Percentiles rank a stretch among this genome's conserved stretches.
Evolutionary conservation across 2,113 vertebrate species (phyloP).

Genomic region (Periophthalmus modestus): DNA sequence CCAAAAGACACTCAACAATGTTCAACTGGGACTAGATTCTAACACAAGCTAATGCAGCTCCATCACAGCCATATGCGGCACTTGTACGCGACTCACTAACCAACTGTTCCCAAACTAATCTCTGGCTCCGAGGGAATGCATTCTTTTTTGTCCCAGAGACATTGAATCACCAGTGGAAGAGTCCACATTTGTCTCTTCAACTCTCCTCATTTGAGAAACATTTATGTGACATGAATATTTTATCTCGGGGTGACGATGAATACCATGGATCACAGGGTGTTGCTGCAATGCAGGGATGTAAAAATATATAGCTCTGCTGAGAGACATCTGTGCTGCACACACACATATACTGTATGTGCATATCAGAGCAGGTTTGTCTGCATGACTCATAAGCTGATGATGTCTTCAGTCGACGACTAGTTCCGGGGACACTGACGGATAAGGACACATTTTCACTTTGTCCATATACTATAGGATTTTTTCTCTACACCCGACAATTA

Average conservation of each 20-base stretch:
- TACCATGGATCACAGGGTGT: slow-evolving; percentile 27
- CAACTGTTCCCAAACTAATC: slow-evolving; percentile 62
- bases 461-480: background rate
- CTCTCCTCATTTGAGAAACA: slow-evolving; percentile 28
- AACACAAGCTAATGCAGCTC: slow-evolving; percentile 47
- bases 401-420: slow-evolving; percentile 29
- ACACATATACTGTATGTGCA: slow-evolving; percentile 8
- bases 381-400: slow-evolving; percentile 58
- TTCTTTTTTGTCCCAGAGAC: slow-evolving; percentile 53
- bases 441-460: background rate
- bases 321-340: slow-evolving; percentile 11
- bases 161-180: slow-evolving; percentile 52
- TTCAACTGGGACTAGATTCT: slow-evolving; percentile 36
- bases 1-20: slow-evolving; percentile 10
- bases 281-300: slow-evolving; percentile 54
- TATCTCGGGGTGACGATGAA: slow-evolving; percentile 23
- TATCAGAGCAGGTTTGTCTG: slow-evolving; percentile 38
- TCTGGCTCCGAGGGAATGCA: slow-evolving; percentile 46
- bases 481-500: no score
- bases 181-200: background rate
- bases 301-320: slow-evolving; percentile 25
- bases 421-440: slow-evolving; percentile 13
- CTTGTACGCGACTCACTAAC: slow-evolving; percentile 41
- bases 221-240: slow-evolving; percentile 25
- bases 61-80: slow-evolving; percentile 52